These are phyloP conservation scores for Delia radicum DNA, from an alignment of 1,140 invertebrate species.

Conservation along the genomic window DNA sequence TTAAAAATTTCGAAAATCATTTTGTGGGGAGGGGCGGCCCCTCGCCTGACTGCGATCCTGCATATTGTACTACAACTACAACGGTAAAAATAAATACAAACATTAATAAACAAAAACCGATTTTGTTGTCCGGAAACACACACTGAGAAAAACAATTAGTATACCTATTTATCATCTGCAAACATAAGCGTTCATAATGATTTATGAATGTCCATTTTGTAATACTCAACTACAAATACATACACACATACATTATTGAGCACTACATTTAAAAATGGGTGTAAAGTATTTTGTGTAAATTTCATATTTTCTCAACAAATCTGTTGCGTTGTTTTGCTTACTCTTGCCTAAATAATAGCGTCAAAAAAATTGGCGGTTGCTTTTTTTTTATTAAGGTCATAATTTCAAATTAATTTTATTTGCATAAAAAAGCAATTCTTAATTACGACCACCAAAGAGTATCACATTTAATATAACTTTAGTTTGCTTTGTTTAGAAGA, in stretches of 20 bases:
- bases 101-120: no score
- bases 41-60: no score
- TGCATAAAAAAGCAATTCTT: neutral
- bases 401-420: neutral
- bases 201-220: neutral
- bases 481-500: neutral
- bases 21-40: no score
- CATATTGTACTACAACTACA: no score
- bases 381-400: neutral
- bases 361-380: neutral
- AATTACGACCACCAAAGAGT: neutral
- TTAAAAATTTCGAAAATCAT: no score
- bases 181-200: neutral
- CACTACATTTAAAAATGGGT: neutral
- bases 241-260: no score
- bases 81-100: no score
- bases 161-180: neutral
- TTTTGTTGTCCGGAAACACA: neutral
- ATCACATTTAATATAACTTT: neutral
- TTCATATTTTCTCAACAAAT: neutral
- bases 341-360: neutral
- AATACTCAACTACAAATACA: neutral
- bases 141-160: neutral
- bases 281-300: neutral
- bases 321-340: neutral